phyloP scores from a whole-genome alignment of 2,113 vertebrate genomes.

The Ammodytes marinus region DNA sequence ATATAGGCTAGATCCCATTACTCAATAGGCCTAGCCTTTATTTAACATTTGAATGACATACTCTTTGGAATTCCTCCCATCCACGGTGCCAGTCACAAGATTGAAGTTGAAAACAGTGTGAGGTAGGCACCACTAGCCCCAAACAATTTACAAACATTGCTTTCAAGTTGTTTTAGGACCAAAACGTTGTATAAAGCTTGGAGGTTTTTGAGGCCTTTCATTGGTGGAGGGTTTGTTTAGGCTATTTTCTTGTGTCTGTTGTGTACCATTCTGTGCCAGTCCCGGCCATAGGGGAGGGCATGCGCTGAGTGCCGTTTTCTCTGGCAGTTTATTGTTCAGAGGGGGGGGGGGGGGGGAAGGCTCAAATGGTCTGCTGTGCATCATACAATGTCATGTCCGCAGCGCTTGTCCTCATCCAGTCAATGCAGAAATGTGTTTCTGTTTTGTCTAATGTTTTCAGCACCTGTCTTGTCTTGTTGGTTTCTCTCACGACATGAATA shows the following conservation, averaged over 20 bases:
- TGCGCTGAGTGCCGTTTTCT: conserved; percentile 56
- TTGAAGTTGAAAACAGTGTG: conserved; percentile 25
- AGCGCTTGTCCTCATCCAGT: conserved; percentile 38
- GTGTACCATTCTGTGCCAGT: conserved; percentile 58
- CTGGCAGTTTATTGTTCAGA: conserved; percentile 69
- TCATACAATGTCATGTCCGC: conserved; percentile 9
- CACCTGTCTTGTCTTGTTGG: conserved; percentile 4
- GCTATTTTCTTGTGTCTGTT: conserved; percentile 20
- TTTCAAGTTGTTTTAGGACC: conserved; percentile 4
- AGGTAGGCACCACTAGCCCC: neutral
- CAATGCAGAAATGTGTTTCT: conserved; percentile 38
- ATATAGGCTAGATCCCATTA: neutral
- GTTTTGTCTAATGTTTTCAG: conserved; percentile 18
- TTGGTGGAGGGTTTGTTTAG: conserved; percentile 30
- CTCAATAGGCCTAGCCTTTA: neutral
- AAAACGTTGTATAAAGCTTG: neutral
- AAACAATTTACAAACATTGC: neutral
- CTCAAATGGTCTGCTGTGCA: conserved; percentile 52
- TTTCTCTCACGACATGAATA: conserved; percentile 12
- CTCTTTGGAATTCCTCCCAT: conserved; percentile 5
- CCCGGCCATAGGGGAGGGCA: conserved; percentile 53
- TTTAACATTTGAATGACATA: conserved; percentile 1
- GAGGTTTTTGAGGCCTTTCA: neutral
- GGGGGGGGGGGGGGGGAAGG: conserved; percentile 32
- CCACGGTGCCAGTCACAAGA: neutral